Evolutionary conservation across 2,113 vertebrate genomes (phyloP), one percentile per base, ranked within the genome.

Genomic region (Etheostoma spectabile): DNA sequence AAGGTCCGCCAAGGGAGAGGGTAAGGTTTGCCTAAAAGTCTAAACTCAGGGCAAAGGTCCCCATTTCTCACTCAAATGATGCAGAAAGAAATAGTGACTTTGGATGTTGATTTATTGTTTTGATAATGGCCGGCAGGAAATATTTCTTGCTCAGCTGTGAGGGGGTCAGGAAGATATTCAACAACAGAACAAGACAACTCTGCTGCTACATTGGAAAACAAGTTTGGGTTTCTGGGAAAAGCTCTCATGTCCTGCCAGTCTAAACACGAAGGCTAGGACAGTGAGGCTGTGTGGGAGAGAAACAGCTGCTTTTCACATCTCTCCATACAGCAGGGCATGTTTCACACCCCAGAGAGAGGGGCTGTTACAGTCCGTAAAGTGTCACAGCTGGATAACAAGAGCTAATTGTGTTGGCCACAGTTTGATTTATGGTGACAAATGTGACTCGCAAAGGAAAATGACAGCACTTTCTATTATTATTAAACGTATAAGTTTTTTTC

Each of bases 221-320:
- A 79, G 76, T 24, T 82, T 5, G 22, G 45, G 73, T 84, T 94
- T 84, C 85, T 86, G 85, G 88, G 77, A 92, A 91, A 49, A 42
- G 75, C 74, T 87, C 80, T 86, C 51, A 89, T 74, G 88, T 87
- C 72, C 84, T 87, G 88, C 89, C 89, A 91, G 89, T 89, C 69
- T 63, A 91, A 94, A 93, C 86, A 91, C 11, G 73, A 90, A 71
- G 65, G 46, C 65, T 2, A 46, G 67, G 70, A 78, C 57, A 67
- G 45, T 14, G 67, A 77, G 55, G 78, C 51, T 70, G 83, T 57
- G 89, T 88, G 88, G 90, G 89, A 88, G 90, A 89, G 79, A 22
- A 93, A 77, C 93, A 93, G 92, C 93, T 94, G 93, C 71, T 91
- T 88, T 92, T 80, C 79, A 83, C 87, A 92, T 88, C 75, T 63